Evolutionary conservation across 2,797 vertebrate genomes (phyloP), one percentile per base, ranked within the genome.

Genomic region (Triplophysa yarkandensis): DNA sequence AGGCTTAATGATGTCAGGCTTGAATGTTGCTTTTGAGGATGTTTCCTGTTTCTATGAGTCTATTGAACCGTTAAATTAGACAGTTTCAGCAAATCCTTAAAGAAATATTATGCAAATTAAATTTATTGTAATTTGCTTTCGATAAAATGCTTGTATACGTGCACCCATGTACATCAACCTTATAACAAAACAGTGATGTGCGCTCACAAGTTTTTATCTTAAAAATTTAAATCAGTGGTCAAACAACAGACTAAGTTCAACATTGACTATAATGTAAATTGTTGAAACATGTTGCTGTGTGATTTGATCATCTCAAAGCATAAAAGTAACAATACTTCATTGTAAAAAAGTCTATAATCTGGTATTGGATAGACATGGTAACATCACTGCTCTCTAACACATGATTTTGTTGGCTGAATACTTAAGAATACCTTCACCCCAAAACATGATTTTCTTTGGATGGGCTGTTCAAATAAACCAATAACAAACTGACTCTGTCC

Each of bases 361-460:
- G n/a, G n/a, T n/a, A n/a, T n/a, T n/a, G n/a, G n/a, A n/a, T n/a
- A n/a, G n/a, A n/a, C n/a, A n/a, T n/a, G n/a, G 48, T 68, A 67
- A 60, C 17, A 60, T 21, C 9, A 60, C 41, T 19, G 34, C 30
- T 17, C 21, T 27, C 28, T 2, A 46, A 36, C 52, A 41, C 39
- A 21, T 11, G 34, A 32, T 32, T 28, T 16, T 11, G 39, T 36
- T 58, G 50, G 27, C 10, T 48, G 4, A 67, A 66, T 36, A 46
- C 27, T 16, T 36, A 67, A 55, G n/a, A 57, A 17, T 58, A 4
- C 10, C 41, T 41, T 66, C 6, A 4, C n/a, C 17, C 10, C 0
- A 65, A 36, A 50, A 57, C 28, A 19, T 17, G 19, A 66, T 66
- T 57, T 73, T 39, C 23, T 62, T 2, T 50, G 32, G 23, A 60